These are phyloP conservation scores for Acanthis flammea DNA, from an alignment of 2,797 vertebrate species.

Conservation along the genomic window DNA sequence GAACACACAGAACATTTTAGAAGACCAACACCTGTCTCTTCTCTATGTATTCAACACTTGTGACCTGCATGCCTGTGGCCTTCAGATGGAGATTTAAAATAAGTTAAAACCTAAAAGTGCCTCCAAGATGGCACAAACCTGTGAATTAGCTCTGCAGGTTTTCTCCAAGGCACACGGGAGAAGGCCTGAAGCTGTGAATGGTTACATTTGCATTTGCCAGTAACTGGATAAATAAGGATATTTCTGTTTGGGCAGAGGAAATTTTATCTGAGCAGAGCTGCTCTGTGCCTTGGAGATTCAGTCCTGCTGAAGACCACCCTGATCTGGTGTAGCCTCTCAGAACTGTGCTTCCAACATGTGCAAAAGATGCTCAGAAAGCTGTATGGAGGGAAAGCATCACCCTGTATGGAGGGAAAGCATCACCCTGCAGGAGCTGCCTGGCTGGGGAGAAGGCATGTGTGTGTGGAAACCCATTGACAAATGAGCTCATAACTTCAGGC, in stretches of 20 bases:
- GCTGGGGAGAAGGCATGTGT: background rate
- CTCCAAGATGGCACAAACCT: background rate
- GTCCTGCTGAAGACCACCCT: background rate
- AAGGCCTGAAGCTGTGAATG: background rate
- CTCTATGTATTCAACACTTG: accelerated
- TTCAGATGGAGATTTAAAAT: background rate
- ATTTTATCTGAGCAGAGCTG: background rate
- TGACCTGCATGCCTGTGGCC: background rate
- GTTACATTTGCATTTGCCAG: background rate
- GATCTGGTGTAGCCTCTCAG: background rate
- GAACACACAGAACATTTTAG: background rate
- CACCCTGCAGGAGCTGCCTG: background rate
- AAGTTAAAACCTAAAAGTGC: background rate
- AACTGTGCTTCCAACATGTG: background rate
- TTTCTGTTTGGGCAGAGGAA: background rate
- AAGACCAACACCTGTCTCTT: background rate
- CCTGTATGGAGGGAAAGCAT: background rate
- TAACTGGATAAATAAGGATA: background rate
- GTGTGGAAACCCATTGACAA: background rate
- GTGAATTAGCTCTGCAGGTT: background rate
- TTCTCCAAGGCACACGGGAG: background rate
- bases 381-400: background rate
- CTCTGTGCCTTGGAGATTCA: background rate
- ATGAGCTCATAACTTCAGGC: background rate
- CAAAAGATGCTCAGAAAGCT: background rate